Evolutionary conservation across 2,797 vertebrate species (phyloP), one percentile per base, ranked within the genome.

Genomic region (Hypotaenidia philippensis): DNA sequence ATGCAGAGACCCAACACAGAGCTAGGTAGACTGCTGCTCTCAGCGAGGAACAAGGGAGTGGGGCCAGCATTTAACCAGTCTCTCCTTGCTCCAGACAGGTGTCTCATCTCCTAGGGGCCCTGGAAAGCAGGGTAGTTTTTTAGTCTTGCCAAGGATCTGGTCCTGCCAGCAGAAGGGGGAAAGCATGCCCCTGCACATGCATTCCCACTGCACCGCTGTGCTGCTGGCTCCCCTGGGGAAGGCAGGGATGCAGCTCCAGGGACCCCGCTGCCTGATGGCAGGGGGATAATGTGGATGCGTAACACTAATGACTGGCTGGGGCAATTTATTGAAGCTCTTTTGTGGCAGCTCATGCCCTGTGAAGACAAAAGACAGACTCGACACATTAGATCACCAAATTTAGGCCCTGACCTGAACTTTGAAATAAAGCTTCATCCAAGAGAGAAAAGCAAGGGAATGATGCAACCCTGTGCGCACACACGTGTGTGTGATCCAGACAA

Each of bases 141-240:
- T 59, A 95, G 57, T 93, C 20, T 27, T 78, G 64, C 91, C 72
- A 85, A 41, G 11, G 38, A 15, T 68, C 36, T 4, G 3, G 44
- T 78, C 29, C 34, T 85, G 89, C 64, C 76, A 86, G 76, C 36
- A 83, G 50, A 45, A 1, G 2, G 14, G 5, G 40, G 27, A 85
- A 25, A 93, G 23, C 1, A 0, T 78, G 81, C 21, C 52, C 26
- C 50, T 57, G 45, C 55, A 23, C 72, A 90, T 0, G 0, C 3
- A 3, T 23, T 87, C 55, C 74, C 5, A 1, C 91, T 57, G 49
- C 3, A 1, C 22, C 1, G 2, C 22, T 1, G 2, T 40, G 41
- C 61, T 0, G 1, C 80, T 0, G 0, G 41, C 52, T 83, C 26
- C 49, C 52, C 29, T 0, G 0, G 47, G 36, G 26, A 4, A 0